These are phyloP conservation scores for Tribolium castaneum DNA, from an alignment of 1,140 invertebrate species.

Conservation along the genomic window DNA sequence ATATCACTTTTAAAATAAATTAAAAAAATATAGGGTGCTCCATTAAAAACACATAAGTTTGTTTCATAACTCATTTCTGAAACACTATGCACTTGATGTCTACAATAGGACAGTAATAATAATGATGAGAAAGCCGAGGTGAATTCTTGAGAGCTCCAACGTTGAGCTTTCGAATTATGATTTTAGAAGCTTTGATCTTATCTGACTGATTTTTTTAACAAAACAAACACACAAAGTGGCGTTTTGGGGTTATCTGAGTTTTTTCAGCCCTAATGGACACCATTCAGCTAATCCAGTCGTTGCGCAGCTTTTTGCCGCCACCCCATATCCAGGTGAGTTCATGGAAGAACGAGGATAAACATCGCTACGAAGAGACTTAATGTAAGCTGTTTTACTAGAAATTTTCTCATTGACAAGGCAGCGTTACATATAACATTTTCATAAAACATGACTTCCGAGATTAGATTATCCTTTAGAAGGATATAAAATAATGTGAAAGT, in stretches of 20 bases:
- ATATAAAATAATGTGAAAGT: constrained; percentile 35
- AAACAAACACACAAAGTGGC: neutral
- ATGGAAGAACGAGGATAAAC: constrained; percentile 88
- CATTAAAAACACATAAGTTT: no score
- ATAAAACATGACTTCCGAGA: constrained; percentile 24
- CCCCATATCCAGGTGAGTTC: constrained; percentile 87
- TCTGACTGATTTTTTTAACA: constrained; percentile 51
- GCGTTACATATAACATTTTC: constrained; percentile 10
- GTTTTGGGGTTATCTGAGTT: neutral
- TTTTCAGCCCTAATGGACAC: constrained; percentile 82
- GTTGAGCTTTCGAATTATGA: constrained; percentile 57
- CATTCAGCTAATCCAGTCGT: constrained; percentile 84
- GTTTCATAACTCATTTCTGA: no score
- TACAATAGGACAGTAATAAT: neutral
- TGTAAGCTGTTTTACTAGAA: neutral
- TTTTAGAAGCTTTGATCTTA: constrained; percentile 61
- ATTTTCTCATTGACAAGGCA: neutral
- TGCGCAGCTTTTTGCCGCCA: constrained; percentile 83
- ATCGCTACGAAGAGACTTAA: constrained; percentile 68
- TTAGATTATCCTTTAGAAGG: constrained; percentile 31
- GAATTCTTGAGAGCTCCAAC: constrained; percentile 59
- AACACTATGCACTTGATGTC: no score
- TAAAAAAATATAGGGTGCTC: no score
- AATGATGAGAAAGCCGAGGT: constrained; percentile 58
- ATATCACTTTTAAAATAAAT: no score